Evolutionary conservation across 2,113 vertebrate species (phyloP), one percentile per base, ranked within the genome.

Genomic region (Pedionomus torquatus): DNA sequence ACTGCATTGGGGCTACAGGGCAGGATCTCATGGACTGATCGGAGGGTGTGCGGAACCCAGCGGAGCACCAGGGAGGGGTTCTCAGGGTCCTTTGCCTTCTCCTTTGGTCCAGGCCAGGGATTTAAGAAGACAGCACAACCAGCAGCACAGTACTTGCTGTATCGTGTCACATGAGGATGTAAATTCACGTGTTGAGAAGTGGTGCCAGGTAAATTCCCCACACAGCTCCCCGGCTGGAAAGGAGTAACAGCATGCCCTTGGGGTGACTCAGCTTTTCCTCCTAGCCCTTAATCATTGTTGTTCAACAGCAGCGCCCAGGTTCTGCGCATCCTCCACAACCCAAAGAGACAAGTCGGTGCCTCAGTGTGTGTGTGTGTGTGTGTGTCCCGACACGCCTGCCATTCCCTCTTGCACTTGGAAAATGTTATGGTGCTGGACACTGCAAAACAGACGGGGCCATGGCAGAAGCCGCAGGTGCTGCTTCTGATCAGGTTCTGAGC

Each of bases 381-480:
- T 85, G 76, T 9, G 61, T 33, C 88, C 88, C 90, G 31, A 48
- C 57, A 92, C 0, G 20, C 58, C 71, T 9, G 31, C 3, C 13
- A 13, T 41, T 65, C 83, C 76, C 51, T 58, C 41, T 83, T 17
- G 16, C 49, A 2, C 3, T 19, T 54, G 14, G 4, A 31, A 83
- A 66, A 46, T 0, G 3, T 4, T 31, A 8, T n/a, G 0, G 5
- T 3, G 68, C 35, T 4, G 77, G 64, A 33, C 52, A 5, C 52
- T 2, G 24, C 10, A 1, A 4, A 7, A 13, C 0, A 33, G 69
- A 19, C 6, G 0, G 1, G 69, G 68, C 0, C 1, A 4, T 2
- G 3, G 16, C 68, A 57, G 64, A 13, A 35, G 35, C 0, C 1
- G 26, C 0, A 33, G 77, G 3, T 3, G 41, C 17, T 26, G 21